Evolutionary conservation across 1,140 invertebrate genomes (phyloP), one percentile per base, ranked within the genome.

Genomic region (Euwallacea similis): DNA sequence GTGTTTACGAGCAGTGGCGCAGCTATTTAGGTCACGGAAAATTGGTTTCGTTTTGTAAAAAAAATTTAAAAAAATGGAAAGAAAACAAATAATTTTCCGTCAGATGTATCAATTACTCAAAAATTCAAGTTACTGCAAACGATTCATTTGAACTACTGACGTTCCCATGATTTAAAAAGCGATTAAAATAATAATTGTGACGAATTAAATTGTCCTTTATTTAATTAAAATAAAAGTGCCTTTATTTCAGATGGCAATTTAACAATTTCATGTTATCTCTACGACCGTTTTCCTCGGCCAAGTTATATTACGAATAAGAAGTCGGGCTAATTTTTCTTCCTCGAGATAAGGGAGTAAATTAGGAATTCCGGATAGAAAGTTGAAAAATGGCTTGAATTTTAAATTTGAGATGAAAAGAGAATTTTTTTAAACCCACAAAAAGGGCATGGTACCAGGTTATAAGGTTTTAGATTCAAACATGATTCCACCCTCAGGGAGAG

Each of bases 181-280:
- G 9, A 50, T 50, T 13, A 50, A 13, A 50, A 50, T 13, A 50
- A 50, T 50, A 50, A 33, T 33, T 33, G 21, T 33, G 46, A 50
- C 9, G 13, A 10, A 2, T 50, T 10, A 50, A 50, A 50, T 50
- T 50, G 46, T 50, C 46, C 46, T 13, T 50, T 50, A 10, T 13
- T 50, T 10, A 50, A 50, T 11, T 50, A 11, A 50, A 50, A 50
- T 50, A 50, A 50, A 13, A 50, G 13, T 13, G 46, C 21, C 13
- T 50, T 50, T 13, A 50, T 50, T 50, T 10, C 46, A 50, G 46
- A 50, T 50, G 13, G 13, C 13, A 50, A 50, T 50, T 50, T 50
- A 50, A 13, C 46, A 50, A 50, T 50, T 50, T 50, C 9, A 50
- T 50, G 46, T 50, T 50, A 50, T 50, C 46, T 50, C 46, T 10